phyloP scores from a whole-genome alignment of 2,888 invertebrate genomes.

The Pecten maximus region DNA sequence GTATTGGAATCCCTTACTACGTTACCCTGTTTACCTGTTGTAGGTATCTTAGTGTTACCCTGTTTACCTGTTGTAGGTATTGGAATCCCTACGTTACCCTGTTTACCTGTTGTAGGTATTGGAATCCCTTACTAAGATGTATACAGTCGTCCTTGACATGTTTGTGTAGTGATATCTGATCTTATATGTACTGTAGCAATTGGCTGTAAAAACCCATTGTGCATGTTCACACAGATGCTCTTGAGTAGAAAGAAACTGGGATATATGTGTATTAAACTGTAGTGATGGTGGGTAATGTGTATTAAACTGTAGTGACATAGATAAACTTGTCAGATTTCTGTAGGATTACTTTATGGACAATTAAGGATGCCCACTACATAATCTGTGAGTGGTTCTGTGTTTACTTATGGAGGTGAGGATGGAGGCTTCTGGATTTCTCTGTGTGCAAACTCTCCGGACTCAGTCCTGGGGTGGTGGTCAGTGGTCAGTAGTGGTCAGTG shows the following conservation, averaged over 20 bases:
- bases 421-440: background rate
- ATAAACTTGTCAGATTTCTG: constrained; percentile 7
- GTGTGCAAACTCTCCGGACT: background rate
- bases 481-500: too few relatives aligned
- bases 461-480: background rate
- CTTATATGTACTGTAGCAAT: background rate
- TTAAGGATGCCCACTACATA: background rate
- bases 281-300: too few relatives aligned
- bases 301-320: background rate
- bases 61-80: background rate
- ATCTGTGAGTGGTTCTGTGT: background rate
- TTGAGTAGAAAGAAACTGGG: background rate
- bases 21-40: too few relatives aligned
- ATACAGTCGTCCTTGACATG: background rate
- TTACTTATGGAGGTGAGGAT: background rate
- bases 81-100: background rate
- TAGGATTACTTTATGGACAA: constrained; percentile 14
- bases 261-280: too few relatives aligned
- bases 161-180: background rate
- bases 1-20: too few relatives aligned
- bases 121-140: background rate
- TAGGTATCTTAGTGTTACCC: too few relatives aligned
- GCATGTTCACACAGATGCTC: background rate
- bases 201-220: background rate
- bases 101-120: background rate